phyloP scores from a whole-genome alignment of 2,797 vertebrate genomes.

The Glossophaga mutica region DNA sequence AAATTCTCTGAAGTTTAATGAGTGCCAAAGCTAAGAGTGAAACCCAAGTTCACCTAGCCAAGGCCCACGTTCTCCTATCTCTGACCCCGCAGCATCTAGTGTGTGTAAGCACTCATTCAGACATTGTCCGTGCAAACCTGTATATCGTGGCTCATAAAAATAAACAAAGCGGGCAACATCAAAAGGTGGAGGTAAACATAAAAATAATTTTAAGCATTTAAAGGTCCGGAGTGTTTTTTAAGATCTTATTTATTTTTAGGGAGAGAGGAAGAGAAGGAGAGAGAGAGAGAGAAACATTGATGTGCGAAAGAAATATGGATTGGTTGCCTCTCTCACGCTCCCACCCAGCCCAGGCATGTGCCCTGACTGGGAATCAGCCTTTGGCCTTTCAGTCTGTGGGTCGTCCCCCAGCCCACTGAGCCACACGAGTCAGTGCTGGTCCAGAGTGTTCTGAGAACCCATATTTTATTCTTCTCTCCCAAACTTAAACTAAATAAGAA shows the following conservation, averaged over 20 bases:
- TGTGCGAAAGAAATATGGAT: too few species aligned
- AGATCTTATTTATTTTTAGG: too few species aligned
- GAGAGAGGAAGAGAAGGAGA: too few species aligned
- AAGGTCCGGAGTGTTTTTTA: not conserved
- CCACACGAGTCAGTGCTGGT: not conserved
- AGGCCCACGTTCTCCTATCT: not conserved
- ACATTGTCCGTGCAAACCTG: not conserved
- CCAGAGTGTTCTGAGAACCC: not conserved
- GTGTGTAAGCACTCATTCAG: not conserved
- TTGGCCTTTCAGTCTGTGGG: too few species aligned
- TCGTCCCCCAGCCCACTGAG: too few species aligned
- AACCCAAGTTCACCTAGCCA: not conserved
- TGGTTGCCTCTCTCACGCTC: too few species aligned
- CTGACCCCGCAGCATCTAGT: not conserved
- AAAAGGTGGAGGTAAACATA: not conserved
- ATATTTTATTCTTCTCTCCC: not conserved
- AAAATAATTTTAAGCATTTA: not conserved
- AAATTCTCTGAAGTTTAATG: not conserved
- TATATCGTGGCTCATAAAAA: not conserved
- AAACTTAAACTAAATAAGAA: slow-evolving; percentile 8
- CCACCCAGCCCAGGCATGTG: too few species aligned
- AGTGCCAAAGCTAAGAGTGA: not conserved
- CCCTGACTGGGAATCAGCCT: too few species aligned
- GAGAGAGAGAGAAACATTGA: too few species aligned
- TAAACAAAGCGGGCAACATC: not conserved